Evolutionary conservation across 2,888 invertebrate species (phyloP).

Genomic region (Bruchidius siliquastri): DNA sequence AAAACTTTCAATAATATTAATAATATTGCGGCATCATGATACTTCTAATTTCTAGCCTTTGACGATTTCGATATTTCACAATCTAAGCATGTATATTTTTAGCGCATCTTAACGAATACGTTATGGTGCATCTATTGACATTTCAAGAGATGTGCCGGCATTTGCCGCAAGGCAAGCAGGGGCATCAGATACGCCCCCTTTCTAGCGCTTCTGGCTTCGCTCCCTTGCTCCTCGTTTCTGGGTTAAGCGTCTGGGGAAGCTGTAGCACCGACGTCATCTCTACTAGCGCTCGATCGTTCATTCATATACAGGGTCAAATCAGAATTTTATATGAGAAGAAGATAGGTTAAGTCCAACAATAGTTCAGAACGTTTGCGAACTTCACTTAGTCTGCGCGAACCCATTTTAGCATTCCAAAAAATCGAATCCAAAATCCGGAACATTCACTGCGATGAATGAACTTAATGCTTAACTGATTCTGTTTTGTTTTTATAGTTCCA

Average conservation of each 20-base stretch:
- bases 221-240: not conserved
- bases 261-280: not conserved
- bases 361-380: too few species aligned
- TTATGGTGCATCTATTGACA: not conserved
- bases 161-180: not conserved
- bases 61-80: not conserved
- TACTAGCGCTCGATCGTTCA: not conserved
- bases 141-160: not conserved
- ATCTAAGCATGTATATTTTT: not conserved
- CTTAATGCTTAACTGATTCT: too few species aligned
- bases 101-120: not conserved
- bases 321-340: not conserved
- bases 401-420: too few species aligned
- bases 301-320: not conserved
- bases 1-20: too few species aligned
- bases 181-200: not conserved
- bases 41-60: too few species aligned
- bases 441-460: too few species aligned
- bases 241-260: not conserved
- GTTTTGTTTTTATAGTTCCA: too few species aligned
- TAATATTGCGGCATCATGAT: too few species aligned
- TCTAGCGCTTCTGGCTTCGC: not conserved
- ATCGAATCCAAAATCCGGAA: too few species aligned
- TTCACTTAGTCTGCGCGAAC: too few species aligned
- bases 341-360: too few species aligned